Base-by-base conservation (phyloP, 1,140 invertebrate species). In the Parapsyche elsis region DNA sequence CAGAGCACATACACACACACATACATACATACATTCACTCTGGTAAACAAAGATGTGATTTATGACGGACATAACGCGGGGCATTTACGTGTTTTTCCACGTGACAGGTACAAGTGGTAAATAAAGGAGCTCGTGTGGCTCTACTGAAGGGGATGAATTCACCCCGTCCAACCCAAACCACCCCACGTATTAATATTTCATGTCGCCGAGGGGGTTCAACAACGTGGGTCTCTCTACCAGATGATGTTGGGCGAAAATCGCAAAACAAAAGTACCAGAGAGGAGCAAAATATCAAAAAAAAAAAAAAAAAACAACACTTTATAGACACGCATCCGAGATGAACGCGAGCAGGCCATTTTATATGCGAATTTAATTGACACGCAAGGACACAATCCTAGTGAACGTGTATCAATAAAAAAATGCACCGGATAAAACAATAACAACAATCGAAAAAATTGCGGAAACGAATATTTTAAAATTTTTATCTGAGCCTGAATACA, bases 71-170 rank as follows among this genome's bases (percentile, higher is more conserved):
- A 83, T 81, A 83, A 83, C 79, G 76, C 76, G 75, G 75, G 80
- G 78, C 81, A 81, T 83, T 83, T 83, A 83, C 81, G 81, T 83
- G 81, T 83, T 83, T 81, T 83, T 83, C 79, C 59, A 71, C 76
- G 71, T 79, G 81, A 83, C 81, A 81, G 81, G 81, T 81, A 81
- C 79, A 83, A 83, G 81, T 83, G 81, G 81, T 83, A 81, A 83
- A 83, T 83, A 83, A 83, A 83, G 81, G 81, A 80, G 81, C 75
- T 78, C 79, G 78, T 83, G 78, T 78, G 81, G 74, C 75, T 57
- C 53, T 24, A n/a, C 49, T 24, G n/a, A 24, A 26, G 61, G 73
- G 78, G 79, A 77, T 79, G 79, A 80, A 82, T 82, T 76, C 76
- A 76, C 81, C 78, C 73, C 57, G 57, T 71, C 59, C 59, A 16